Percentiles rank a stretch among this genome's conserved stretches.
phyloP scores from a whole-genome alignment of 2,888 invertebrate species.

The Drosophila siamana region DNA sequence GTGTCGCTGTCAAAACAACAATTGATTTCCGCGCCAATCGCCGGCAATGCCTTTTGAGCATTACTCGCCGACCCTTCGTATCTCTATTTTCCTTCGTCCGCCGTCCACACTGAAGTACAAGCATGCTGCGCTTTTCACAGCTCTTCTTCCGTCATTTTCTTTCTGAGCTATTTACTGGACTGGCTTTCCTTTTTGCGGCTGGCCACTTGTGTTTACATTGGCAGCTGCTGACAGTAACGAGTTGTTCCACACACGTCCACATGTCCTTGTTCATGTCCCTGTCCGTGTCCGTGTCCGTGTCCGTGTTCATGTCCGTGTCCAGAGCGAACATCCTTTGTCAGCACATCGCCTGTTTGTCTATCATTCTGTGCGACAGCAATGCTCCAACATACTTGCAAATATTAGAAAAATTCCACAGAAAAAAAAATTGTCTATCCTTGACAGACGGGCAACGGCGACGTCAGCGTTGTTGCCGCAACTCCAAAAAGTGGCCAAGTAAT shows the following conservation, averaged over 20 bases:
- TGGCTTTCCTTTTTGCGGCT: slow-evolving; percentile 71
- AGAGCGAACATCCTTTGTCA: slow-evolving; percentile 72
- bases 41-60: slow-evolving; percentile 63
- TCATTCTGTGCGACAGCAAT: slow-evolving; percentile 56
- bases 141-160: slow-evolving; percentile 32
- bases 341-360: slow-evolving; percentile 76
- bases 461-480: slow-evolving; percentile 10
- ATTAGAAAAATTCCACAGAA: slow-evolving; percentile 43
- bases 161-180: slow-evolving; percentile 47
- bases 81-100: background rate
- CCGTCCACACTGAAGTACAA: background rate
- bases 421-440: slow-evolving; percentile 31
- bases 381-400: slow-evolving; percentile 62
- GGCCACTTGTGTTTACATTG: slow-evolving; percentile 80
- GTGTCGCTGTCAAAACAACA: slow-evolving; percentile 82
- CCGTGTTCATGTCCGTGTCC: slow-evolving; percentile 40
- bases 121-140: slow-evolving; percentile 48
- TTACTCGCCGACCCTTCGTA: background rate
- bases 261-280: slow-evolving; percentile 43
- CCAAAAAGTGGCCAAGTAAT: slow-evolving; percentile 52
- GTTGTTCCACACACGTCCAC: slow-evolving; percentile 77
- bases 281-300: slow-evolving; percentile 34
- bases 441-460: background rate
- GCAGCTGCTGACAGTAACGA: slow-evolving; percentile 79
- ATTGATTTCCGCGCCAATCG: slow-evolving; percentile 81